Evolutionary conservation across 2,113 vertebrate species (phyloP), one percentile per base, ranked within the genome.

Genomic region (Callochromis pleurospilus): DNA sequence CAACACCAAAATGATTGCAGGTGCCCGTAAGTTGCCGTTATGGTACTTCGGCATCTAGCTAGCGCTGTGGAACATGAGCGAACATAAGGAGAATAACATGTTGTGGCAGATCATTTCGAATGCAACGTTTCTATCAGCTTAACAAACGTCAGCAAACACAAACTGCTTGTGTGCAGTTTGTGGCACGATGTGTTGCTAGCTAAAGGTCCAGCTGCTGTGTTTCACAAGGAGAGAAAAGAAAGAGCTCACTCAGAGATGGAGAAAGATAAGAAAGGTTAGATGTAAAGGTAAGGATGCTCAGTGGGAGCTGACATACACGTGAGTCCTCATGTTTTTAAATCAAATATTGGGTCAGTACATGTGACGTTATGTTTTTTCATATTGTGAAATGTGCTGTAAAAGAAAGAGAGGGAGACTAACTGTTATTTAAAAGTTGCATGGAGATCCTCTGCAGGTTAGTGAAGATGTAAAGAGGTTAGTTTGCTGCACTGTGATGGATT

Each of bases 161-260:
- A 60, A 31, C 8, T 60, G 8, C 56, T 31, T 60, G 26, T 31
- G 56, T 60, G 2, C 56, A 19, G 0, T 10, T 60, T 60, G 15
- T 60, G 0, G 56, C 29, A 6, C 29, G 10, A 5, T 60, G 0
- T 60, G 15, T 10, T 60, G 56, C 15, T 29, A 56, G 24, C 2
- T 33, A 33, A 60, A 33, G 29, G 56, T 60, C 29, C 56, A 60
- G 9, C 29, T 60, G 29, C 29, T 60, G 56, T 10, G 5, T 29
- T 29, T 58, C 55, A 58, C 55, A 15, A 15, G 26, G 1, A 58
- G 13, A 15, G 24, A 31, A 60, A 60, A 60, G 29, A 33, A 60
- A 19, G 56, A 33, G 29, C 1, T 60, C 56, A 60, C 29, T 19
- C 56, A 60, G 29, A 33, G 15, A 60, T 33, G 29, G 56, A 60